Conservation (phyloP, 2,113 vertebrate species). For the Centrocercus urophasianus region DNA sequence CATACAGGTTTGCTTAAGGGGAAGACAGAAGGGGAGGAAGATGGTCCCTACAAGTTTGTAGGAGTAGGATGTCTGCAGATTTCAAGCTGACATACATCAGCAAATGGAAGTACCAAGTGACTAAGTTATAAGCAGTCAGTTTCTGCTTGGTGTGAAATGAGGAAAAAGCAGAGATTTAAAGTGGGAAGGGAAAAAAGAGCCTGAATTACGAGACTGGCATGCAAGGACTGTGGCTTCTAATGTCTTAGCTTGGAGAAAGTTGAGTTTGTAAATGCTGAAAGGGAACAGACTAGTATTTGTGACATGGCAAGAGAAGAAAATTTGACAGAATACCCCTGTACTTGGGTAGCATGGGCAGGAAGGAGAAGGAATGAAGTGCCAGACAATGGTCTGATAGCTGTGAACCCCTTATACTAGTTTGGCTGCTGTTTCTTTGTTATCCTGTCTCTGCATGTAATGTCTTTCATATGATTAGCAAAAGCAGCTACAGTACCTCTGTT, state of each 20-base stretch:
- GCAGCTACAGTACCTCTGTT: constrained; percentile 10
- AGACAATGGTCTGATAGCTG: constrained; percentile 21
- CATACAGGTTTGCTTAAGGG: not conserved
- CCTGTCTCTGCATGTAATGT: not conserved
- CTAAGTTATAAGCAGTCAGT: not conserved
- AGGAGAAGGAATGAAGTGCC: not conserved
- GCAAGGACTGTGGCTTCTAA: not conserved
- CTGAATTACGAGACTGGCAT: not conserved
- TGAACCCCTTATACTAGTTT: constrained; percentile 10
- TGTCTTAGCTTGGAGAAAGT: not conserved
- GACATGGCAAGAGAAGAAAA: not conserved
- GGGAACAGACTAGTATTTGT: not conserved
- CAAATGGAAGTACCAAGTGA: not conserved
- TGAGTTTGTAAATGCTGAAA: not conserved
- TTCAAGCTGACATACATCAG: not conserved
- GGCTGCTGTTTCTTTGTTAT: not conserved
- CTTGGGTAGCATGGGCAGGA: not conserved
- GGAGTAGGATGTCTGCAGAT: not conserved
- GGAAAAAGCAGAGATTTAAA: not conserved
- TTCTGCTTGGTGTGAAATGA: not conserved
- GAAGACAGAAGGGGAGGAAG: not conserved
- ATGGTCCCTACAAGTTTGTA: not conserved
- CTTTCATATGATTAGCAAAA: constrained; percentile 35
- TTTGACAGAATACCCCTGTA: constrained; percentile 29
- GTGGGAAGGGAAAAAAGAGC: not conserved